phyloP scores from a whole-genome alignment of 2,888 invertebrate species.

The Phytoseiulus persimilis region DNA sequence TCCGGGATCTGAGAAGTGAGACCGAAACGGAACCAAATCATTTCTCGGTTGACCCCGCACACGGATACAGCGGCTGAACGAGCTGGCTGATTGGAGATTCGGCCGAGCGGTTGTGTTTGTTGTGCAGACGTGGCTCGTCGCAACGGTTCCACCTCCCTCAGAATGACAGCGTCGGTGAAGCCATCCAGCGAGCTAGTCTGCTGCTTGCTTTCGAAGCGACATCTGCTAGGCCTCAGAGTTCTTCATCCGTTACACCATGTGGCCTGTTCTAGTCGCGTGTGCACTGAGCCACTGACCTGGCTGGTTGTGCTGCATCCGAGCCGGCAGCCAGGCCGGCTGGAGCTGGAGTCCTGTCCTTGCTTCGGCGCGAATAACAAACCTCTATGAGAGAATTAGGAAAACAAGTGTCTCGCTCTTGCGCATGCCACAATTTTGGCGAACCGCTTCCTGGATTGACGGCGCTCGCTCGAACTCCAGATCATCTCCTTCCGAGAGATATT shows the following conservation, averaged over 20 bases:
- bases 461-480: too few species aligned
- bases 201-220: not conserved
- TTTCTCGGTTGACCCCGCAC: not conserved
- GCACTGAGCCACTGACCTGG: not conserved
- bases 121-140: not conserved
- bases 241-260: slow-evolving; percentile 5
- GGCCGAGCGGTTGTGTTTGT: not conserved
- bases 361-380: not conserved
- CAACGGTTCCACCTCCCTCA: not conserved
- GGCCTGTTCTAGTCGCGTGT: not conserved
- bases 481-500: too few species aligned
- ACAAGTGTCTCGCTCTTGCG: not conserved
- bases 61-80: not conserved
- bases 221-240: not conserved
- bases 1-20: too few species aligned
- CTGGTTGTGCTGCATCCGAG: not conserved
- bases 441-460: too few species aligned
- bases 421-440: too few species aligned
- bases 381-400: not conserved
- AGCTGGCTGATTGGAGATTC: not conserved
- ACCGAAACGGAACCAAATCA: too few species aligned
- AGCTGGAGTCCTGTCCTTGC: not conserved
- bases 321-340: not conserved
- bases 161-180: not conserved
- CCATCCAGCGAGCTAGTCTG: not conserved